These are phyloP conservation scores for Megalops cyprinoides DNA, from an alignment of 2,797 vertebrate species.

Conservation along the genomic window DNA sequence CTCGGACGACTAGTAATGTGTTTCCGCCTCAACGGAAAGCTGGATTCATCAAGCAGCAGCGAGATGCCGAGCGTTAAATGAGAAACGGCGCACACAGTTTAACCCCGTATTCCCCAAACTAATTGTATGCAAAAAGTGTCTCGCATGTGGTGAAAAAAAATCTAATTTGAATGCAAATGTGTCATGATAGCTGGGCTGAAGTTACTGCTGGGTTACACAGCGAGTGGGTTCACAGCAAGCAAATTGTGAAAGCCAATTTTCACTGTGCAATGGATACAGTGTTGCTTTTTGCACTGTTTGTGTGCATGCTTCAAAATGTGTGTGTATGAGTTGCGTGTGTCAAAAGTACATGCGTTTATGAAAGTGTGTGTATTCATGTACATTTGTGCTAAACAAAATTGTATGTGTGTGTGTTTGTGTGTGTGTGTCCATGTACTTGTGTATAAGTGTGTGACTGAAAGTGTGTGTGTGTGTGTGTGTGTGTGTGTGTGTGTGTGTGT, in stretches of 20 bases:
- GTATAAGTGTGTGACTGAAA: background rate
- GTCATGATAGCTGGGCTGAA: background rate
- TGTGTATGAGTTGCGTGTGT: background rate
- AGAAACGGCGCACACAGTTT: conserved; percentile 16
- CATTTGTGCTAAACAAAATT: background rate
- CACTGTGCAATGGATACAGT: background rate
- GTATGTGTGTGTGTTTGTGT: background rate
- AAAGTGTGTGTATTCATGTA: background rate
- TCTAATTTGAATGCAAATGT: conserved; percentile 29
- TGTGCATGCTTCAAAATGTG: background rate
- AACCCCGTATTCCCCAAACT: conserved; percentile 26
- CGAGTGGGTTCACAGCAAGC: background rate
- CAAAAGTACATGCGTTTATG: background rate
- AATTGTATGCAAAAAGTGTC: conserved; percentile 13
- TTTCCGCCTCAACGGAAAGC: conserved; percentile 25
- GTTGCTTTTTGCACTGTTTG: background rate
- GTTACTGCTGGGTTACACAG: background rate
- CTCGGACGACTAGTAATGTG: conserved; percentile 14
- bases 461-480: conserved; percentile 21
- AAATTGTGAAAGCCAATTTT: background rate
- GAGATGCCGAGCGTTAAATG: conserved; percentile 32
- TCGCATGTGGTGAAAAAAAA: background rate
- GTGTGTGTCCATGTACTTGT: background rate
- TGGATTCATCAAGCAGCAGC: conserved; percentile 28
- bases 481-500: conserved; percentile 36